These are phyloP conservation scores for Pogonus chalceus DNA, from an alignment of 1,140 invertebrate species.

Conservation along the genomic window DNA sequence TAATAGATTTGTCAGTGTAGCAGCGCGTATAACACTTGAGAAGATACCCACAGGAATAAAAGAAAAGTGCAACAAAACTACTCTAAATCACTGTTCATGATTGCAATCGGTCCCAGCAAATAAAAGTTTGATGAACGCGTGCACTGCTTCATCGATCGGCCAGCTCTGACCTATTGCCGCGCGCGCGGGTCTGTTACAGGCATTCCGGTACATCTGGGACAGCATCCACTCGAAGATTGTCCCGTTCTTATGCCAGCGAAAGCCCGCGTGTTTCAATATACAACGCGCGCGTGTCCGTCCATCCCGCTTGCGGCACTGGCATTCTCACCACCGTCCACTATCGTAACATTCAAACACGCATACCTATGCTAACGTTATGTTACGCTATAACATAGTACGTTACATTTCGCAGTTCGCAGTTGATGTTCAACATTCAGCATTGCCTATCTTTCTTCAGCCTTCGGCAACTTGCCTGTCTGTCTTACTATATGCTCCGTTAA, in stretches of 20 bases:
- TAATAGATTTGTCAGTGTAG: too few relatives aligned
- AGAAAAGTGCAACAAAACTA: too few relatives aligned
- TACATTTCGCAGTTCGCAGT: background rate
- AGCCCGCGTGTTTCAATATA: background rate
- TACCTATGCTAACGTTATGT: background rate
- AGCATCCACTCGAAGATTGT: constrained; percentile 4
- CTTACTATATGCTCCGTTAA: background rate
- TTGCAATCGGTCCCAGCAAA: too few relatives aligned
- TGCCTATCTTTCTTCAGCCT: background rate
- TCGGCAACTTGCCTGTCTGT: background rate
- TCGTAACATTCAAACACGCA: too few relatives aligned
- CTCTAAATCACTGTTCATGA: too few relatives aligned
- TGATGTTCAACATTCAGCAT: background rate
- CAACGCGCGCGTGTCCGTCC: background rate
- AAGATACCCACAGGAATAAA: too few relatives aligned
- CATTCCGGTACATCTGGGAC: constrained; percentile 4
- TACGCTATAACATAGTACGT: too few relatives aligned
- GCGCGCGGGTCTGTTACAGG: constrained; percentile 3
- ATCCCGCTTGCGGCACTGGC: background rate
- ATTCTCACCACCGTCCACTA: too few relatives aligned
- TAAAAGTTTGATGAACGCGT: constrained; percentile 3
- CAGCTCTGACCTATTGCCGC: constrained; percentile 5
- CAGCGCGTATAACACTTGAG: too few relatives aligned
- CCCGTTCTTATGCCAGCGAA: background rate
- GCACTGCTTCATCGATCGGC: background rate